Conservation (phyloP, 2,888 invertebrate species). For the Tiliacea citrago region DNA sequence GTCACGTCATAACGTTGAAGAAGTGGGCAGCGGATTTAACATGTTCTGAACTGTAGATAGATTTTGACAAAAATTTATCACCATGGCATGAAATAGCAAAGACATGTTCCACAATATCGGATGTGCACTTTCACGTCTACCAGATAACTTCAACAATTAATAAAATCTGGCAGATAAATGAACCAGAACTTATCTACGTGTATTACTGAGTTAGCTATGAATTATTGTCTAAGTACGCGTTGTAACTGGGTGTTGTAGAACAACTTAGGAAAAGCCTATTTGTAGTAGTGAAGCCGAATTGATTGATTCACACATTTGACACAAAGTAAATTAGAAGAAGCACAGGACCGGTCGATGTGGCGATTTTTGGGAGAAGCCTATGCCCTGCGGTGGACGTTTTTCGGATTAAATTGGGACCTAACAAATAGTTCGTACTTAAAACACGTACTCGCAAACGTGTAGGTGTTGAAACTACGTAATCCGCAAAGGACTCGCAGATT, state of each 20-base stretch:
- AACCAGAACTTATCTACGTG: neutral
- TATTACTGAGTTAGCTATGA: neutral
- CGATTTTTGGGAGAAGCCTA: too few species aligned
- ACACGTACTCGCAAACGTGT: conserved; percentile 30
- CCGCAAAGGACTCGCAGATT: conserved; percentile 50
- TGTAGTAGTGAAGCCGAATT: too few species aligned
- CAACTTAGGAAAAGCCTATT: too few species aligned
- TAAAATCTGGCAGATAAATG: neutral
- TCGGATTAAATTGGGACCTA: conserved; percentile 1
- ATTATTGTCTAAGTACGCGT: too few species aligned
- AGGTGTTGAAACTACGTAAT: conserved; percentile 45
- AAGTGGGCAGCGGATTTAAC: conserved; percentile 22
- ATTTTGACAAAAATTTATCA: neutral
- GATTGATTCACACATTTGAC: too few species aligned
- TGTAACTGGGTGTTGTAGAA: too few species aligned
- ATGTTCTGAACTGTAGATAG: neutral
- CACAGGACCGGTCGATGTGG: too few species aligned
- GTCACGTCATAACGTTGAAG: neutral
- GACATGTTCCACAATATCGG: neutral
- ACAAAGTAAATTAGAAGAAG: too few species aligned
- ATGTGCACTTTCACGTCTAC: neutral
- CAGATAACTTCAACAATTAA: neutral
- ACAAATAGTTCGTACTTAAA: conserved; percentile 14
- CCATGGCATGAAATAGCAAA: neutral
- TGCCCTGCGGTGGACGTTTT: too few species aligned